Conservation (phyloP, 2,113 vertebrate species). For the Mormyrus iriodes region DNA sequence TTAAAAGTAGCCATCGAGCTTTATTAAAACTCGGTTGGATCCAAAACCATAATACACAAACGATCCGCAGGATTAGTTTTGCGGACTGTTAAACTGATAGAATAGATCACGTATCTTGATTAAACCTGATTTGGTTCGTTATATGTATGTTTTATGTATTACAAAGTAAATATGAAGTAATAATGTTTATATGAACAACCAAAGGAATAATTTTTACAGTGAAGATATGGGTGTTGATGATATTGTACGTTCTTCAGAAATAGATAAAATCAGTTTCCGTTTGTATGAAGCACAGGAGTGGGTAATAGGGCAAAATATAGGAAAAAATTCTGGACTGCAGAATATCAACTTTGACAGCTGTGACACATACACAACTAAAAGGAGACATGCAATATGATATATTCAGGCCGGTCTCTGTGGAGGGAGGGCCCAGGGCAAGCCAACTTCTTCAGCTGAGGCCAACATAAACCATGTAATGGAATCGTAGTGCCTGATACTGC, state of each 20-base stretch:
- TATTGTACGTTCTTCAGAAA: background rate
- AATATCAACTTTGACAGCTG: too few species aligned
- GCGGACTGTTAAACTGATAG: background rate
- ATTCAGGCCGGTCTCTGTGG: too few species aligned
- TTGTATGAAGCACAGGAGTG: background rate
- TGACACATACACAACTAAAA: too few species aligned
- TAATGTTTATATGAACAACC: background rate
- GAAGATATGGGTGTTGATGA: background rate
- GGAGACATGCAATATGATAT: too few species aligned
- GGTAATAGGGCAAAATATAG: background rate
- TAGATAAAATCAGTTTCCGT: background rate
- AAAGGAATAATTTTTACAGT: background rate
- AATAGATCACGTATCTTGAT: background rate
- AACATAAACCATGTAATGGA: too few species aligned
- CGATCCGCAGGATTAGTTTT: background rate
- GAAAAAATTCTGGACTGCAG: too few species aligned
- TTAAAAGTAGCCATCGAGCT: background rate
- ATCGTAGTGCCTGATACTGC: too few species aligned
- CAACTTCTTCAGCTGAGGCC: too few species aligned
- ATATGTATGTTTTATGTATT: background rate
- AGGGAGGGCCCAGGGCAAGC: too few species aligned
- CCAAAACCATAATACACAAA: background rate
- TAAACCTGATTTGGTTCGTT: background rate
- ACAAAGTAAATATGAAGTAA: background rate
- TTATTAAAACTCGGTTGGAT: background rate